Base-by-base conservation (phyloP, 1,140 invertebrate species). In the Rhagoletis zephyria region DNA sequence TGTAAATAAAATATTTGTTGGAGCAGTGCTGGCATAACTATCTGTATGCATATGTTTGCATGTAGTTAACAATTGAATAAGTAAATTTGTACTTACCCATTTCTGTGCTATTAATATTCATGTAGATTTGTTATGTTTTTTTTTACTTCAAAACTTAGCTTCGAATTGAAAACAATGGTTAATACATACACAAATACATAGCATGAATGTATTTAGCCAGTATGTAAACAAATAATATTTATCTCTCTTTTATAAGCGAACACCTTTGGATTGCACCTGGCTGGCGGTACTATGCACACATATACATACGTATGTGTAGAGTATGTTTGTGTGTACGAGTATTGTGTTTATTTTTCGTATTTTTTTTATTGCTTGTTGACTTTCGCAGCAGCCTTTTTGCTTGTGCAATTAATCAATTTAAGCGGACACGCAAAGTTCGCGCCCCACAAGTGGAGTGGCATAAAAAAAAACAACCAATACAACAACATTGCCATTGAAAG, bases 331-430 rank as follows among this genome's bases (percentile, higher is more conserved):
- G 51, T 42, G 19, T 40, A 65, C n/a, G 12, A 4, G 2, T 51
- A 77, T 77, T 9, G 6, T 19, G 10, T 42, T 2, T 67, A 14
- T 14, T 14, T 63, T 63, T 67, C 9, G 30, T 3, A 67, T 30
- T 77, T 59, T 81, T 81, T 56, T 81, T 12, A 81, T 81, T 56
- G 48, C 48, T 30, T 59, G 16, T 81, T 56, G 74, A 16, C 19
- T 6, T 19, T 81, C n/a, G 70, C 30, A 19, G 51, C 4, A 14
- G n/a, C 9, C 4, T 1, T 63, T 63, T 7, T 16, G 16, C 45
- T n/a, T 5, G 67, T 30, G n/a, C 74, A 81, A 81, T 81, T 81
- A 81, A 81, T 81, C 74, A 81, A 56, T 51, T 81, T 56, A 5
- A 59, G 48, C 19, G 48, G 48, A 56, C n/a, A 59, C n/a, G 48